Percentiles rank a stretch among this genome's conserved stretches.
These are phyloP conservation scores for Lasioglossum albipes DNA, from an alignment of 1,140 invertebrate species.

Conservation along the genomic window DNA sequence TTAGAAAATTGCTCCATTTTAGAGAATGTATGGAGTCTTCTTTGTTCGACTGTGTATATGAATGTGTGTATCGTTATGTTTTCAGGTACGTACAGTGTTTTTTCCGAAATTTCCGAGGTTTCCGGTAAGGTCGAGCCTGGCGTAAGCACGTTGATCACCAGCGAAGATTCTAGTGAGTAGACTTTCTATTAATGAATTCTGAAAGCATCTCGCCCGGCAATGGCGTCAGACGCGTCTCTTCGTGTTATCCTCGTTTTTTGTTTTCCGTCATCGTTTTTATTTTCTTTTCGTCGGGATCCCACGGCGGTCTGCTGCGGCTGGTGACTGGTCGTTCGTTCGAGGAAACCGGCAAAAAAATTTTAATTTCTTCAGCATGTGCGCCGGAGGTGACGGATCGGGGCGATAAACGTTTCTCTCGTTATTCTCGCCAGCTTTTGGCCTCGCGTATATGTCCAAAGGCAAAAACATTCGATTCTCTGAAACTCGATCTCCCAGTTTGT, in stretches of 20 bases:
- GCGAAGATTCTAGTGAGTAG: conserved; percentile 36
- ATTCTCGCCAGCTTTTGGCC: conserved; percentile 26
- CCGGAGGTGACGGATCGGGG: conserved; percentile 62
- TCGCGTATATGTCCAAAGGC: conserved; percentile 19
- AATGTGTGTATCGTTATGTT: conserved; percentile 5
- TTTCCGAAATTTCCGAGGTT: neutral
- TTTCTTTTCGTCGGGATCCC: conserved; percentile 15
- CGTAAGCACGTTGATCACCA: neutral
- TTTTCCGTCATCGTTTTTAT: conserved; percentile 13
- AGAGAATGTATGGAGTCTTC: no score
- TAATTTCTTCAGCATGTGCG: conserved; percentile 71
- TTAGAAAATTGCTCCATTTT: no score
- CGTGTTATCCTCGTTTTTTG: conserved; percentile 18
- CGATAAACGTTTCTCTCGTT: conserved; percentile 59
- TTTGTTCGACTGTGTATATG: no score
- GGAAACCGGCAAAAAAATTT: conserved; percentile 61
- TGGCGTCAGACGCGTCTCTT: conserved; percentile 11
- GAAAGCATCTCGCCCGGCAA: neutral
- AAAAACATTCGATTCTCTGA: conserved; percentile 35
- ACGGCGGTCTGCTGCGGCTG: conserved; percentile 31
- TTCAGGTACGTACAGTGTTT: conserved; percentile 38
- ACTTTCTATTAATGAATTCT: conserved; percentile 39
- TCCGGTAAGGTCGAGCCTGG: neutral
- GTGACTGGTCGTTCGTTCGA: conserved; percentile 43
- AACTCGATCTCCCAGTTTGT: conserved; percentile 17